Conservation (phyloP, 2,888 invertebrate genomes). For the Amphimallon solstitiale region DNA sequence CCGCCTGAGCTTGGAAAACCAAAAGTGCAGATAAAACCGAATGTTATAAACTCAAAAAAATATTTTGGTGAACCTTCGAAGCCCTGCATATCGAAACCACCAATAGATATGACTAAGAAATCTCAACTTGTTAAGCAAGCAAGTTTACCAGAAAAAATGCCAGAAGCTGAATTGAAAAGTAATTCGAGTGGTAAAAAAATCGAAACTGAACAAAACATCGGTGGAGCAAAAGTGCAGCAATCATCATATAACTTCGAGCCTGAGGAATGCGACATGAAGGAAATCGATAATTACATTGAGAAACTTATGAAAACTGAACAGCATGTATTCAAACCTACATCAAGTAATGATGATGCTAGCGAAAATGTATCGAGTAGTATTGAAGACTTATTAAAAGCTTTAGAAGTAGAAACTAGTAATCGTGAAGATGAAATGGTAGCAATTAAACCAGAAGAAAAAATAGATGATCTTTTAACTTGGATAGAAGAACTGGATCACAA, state of each 20-base stretch:
- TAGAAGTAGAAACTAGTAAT: slow-evolving; percentile 57
- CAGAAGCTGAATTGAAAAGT: background rate
- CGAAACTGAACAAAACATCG: background rate
- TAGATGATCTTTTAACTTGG: slow-evolving; percentile 61
- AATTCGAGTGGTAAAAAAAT: too few relatives aligned
- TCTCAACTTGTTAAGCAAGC: slow-evolving; percentile 49
- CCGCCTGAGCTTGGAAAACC: slow-evolving; percentile 61
- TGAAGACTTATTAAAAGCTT: slow-evolving; percentile 61
- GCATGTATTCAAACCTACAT: slow-evolving; percentile 59
- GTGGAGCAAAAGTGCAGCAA: slow-evolving; percentile 4
- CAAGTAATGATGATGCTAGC: slow-evolving; percentile 46
- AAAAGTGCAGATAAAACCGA: slow-evolving; percentile 58
- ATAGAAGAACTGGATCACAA: slow-evolving; percentile 61
- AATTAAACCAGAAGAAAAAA: slow-evolving; percentile 55
- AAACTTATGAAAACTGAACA: slow-evolving; percentile 59
- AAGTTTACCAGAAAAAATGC: slow-evolving; percentile 54
- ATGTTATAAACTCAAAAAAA: slow-evolving; percentile 57
- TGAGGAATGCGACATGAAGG: slow-evolving; percentile 58
- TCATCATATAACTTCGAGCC: slow-evolving; percentile 60
- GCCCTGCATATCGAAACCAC: slow-evolving; percentile 42
- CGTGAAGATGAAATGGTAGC: slow-evolving; percentile 44
- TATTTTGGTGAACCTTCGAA: slow-evolving; percentile 59
- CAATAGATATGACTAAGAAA: slow-evolving; percentile 35
- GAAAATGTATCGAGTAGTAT: slow-evolving; percentile 59
- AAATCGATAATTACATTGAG: slow-evolving; percentile 61